Percentiles rank a stretch among this genome's conserved stretches.
These are phyloP conservation scores for Pollenia griseotomentosa DNA, from an alignment of 2,888 invertebrate genomes.

Conservation along the genomic window DNA sequence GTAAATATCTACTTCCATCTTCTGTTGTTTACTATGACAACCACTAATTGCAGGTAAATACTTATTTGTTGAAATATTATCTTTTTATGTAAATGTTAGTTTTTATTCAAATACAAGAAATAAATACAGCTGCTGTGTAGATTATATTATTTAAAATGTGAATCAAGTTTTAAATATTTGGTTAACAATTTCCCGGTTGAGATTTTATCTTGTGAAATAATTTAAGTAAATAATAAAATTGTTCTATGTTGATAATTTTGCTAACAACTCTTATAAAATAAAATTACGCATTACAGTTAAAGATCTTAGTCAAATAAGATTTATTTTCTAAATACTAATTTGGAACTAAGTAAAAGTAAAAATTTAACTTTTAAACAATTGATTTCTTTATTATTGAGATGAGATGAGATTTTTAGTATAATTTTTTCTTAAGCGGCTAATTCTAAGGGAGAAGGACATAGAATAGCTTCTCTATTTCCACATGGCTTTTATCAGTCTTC, in stretches of 20 bases:
- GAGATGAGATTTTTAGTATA: no score
- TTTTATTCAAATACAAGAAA: not conserved
- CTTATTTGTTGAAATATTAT: slow-evolving; percentile 2
- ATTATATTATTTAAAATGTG: slow-evolving; percentile 12
- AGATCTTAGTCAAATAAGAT: no score
- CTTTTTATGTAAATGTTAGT: not conserved
- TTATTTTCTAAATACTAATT: no score
- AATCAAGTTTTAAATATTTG: slow-evolving; percentile 30
- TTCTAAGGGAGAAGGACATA: no score
- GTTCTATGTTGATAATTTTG: not conserved
- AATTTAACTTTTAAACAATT: no score
- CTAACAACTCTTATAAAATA: not conserved
- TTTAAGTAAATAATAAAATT: not conserved
- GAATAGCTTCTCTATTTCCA: no score
- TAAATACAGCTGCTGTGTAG: slow-evolving; percentile 21
- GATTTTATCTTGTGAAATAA: slow-evolving; percentile 14
- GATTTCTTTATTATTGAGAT: no score
- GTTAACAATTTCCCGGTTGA: not conserved
- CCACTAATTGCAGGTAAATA: not conserved
- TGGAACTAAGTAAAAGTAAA: no score
- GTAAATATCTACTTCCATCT: not conserved
- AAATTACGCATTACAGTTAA: slow-evolving; percentile 4
- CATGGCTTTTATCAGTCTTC: no score
- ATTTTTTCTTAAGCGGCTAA: no score
- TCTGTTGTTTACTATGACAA: not conserved